phyloP scores from a whole-genome alignment of 2,888 invertebrate species.

The Drosophila acutilabella region DNA sequence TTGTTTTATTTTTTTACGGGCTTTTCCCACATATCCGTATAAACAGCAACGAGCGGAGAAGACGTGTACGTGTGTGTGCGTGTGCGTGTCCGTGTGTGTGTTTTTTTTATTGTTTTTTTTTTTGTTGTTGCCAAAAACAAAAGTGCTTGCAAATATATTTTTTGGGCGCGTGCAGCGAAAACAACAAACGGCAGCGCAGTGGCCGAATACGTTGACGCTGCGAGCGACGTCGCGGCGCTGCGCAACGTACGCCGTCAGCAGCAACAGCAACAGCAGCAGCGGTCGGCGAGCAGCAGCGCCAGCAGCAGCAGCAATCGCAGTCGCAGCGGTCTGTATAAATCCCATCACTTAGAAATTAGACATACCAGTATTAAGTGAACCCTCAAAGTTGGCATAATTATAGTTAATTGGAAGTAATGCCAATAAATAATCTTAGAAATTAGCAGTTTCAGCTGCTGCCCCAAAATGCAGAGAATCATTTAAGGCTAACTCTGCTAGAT shows the following conservation, averaged over 20 bases:
- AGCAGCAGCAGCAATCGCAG: conserved; percentile 73
- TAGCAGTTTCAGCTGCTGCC: conserved; percentile 13
- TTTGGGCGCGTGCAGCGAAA: conserved; percentile 40
- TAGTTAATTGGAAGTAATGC: too few species aligned
- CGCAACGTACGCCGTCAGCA: conserved; percentile 60
- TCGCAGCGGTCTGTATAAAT: conserved; percentile 58
- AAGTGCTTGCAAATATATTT: conserved; percentile 34
- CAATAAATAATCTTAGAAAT: not conserved
- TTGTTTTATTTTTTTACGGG: not conserved
- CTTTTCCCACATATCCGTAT: not conserved
- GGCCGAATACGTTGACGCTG: conserved; percentile 67
- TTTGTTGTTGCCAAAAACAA: conserved; percentile 15
- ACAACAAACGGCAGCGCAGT: conserved; percentile 62
- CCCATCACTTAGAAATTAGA: not conserved
- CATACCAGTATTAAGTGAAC: not conserved
- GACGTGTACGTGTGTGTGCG: not conserved
- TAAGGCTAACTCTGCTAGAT: too few species aligned
- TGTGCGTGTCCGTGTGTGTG: not conserved
- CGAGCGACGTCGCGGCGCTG: conserved; percentile 56
- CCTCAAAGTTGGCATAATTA: too few species aligned
- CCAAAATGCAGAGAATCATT: conserved; percentile 43
- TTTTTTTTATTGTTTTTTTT: conserved; percentile 8
- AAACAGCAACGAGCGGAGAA: conserved; percentile 4
- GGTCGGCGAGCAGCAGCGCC: conserved; percentile 44
- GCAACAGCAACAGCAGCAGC: conserved; percentile 37